These are phyloP conservation scores for Sisyra terminalis DNA, from an alignment of 2,888 invertebrate species.

Conservation along the genomic window DNA sequence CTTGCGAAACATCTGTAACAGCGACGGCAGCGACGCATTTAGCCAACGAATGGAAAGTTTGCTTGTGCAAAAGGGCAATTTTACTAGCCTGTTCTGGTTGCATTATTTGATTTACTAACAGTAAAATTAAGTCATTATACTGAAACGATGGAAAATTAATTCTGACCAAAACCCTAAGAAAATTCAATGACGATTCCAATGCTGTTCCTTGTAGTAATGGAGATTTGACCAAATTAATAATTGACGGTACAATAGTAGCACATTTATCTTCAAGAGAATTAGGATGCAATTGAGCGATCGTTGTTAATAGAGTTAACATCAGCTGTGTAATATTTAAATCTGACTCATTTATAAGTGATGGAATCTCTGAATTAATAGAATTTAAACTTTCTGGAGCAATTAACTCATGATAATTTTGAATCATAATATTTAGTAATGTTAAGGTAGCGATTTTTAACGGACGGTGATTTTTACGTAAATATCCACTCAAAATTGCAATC, in stretches of 20 bases:
- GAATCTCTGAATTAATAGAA: slow-evolving; percentile 72
- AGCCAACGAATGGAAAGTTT: slow-evolving; percentile 89
- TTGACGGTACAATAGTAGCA: slow-evolving; percentile 65
- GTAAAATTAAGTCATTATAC: slow-evolving; percentile 63
- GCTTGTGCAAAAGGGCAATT: slow-evolving; percentile 29
- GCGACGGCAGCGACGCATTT: slow-evolving; percentile 93
- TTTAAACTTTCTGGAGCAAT: slow-evolving; percentile 50
- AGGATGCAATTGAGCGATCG: slow-evolving; percentile 63
- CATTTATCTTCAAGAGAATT: slow-evolving; percentile 58
- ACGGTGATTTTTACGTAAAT: slow-evolving; percentile 90
- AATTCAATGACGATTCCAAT: slow-evolving; percentile 3
- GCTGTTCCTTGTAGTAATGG: slow-evolving; percentile 74
- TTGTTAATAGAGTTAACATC: slow-evolving; percentile 66
- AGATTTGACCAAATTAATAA: slow-evolving; percentile 73
- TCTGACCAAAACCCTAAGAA: slow-evolving; percentile 1
- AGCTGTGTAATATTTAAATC: slow-evolving; percentile 95
- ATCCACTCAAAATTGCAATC: slow-evolving; percentile 82
- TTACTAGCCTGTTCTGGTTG: background rate
- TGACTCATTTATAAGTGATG: slow-evolving; percentile 78
- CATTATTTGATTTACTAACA: slow-evolving; percentile 30
- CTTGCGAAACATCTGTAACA: slow-evolving; percentile 59
- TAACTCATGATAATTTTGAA: slow-evolving; percentile 62
- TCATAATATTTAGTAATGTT: slow-evolving; percentile 75
- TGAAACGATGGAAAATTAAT: slow-evolving; percentile 51
- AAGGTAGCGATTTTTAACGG: slow-evolving; percentile 84